Percentiles rank a stretch among this genome's conserved stretches.
phyloP scores from a whole-genome alignment of 1,140 invertebrate genomes.

The Penaeus indicus region DNA sequence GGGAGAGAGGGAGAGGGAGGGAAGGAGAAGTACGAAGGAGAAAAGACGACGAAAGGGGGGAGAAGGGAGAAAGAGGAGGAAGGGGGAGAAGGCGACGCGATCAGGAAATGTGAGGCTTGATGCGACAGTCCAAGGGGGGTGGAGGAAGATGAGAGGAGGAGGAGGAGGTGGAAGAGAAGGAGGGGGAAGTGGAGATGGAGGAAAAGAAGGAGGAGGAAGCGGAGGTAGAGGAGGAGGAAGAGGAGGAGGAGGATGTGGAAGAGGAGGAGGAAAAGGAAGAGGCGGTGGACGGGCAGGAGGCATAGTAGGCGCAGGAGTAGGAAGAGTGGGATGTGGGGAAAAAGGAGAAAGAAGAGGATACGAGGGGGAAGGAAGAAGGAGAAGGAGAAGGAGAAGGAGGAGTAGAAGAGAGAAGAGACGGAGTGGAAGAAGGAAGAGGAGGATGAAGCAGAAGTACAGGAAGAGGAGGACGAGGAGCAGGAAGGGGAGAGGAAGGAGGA shows the following conservation, averaged over 20 bases:
- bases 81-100: not conserved
- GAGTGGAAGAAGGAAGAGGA: not conserved
- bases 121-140: not conserved
- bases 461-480: not conserved
- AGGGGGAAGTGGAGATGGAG: too few species aligned
- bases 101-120: not conserved
- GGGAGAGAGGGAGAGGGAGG: not conserved
- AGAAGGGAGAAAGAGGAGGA: not conserved
- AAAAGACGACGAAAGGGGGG: not conserved
- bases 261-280: too few species aligned
- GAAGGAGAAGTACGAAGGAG: not conserved
- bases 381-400: slow-evolving; percentile 24
- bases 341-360: too few species aligned
- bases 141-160: not conserved
- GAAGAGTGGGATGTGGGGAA: too few species aligned
- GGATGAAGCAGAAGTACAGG: not conserved
- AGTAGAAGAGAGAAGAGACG: slow-evolving; percentile 22
- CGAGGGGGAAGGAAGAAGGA: slow-evolving; percentile 10
- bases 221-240: too few species aligned
- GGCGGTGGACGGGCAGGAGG: too few species aligned
- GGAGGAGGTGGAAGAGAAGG: not conserved
- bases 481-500: not conserved
- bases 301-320: too few species aligned
- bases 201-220: too few species aligned
- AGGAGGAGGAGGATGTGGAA: too few species aligned